Base-by-base conservation (phyloP, 2,113 vertebrate genomes). In the Aldabrachelys gigantea region DNA sequence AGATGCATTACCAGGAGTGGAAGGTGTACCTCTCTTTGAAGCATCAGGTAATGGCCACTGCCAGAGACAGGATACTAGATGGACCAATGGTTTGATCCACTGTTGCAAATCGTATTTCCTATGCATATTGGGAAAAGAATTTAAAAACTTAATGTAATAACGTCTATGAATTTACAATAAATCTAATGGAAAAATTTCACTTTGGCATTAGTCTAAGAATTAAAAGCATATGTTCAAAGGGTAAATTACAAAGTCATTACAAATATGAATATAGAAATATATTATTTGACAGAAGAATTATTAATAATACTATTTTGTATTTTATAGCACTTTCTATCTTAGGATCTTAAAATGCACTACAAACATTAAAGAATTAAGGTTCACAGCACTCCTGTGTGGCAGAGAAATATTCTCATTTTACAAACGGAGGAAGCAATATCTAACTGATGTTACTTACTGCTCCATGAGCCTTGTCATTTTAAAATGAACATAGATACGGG, bases 51-150 rank as follows among this genome's bases (percentile, higher is more conserved):
- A 80, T 86, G n/a, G 24, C 47, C 81, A 59, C 47, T 82, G 47
- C 31, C 31, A 81, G 7, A 17, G 10, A 1, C 65, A 81, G 65
- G 24, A 27, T 89, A 57, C 31, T 24, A 82, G 91, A 69, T 1
- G 11, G 31, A 52, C 8, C 29, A 52, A 27, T 9, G 53, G 0
- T 0, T 24, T 12, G 38, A 57, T n/a, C 19, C 41, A 83, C 38
- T 38, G 19, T n/a, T 53, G 38, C 13, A 17, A 82, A 82, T 29
- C 13, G 14, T 47, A 17, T 21, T 22, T 47, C 44, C 38, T 87
- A 47, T n/a, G 31, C 44, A 29, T 25, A 87, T 24, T n/a, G 22
- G 24, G 38, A 27, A 4, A 91, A 92, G 79, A 91, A 54, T 54
- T 57, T n/a, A 65, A 65, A 90, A 49, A 81, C 47, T 49, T 7